Evolutionary conservation across 2,797 vertebrate genomes (phyloP), one percentile per base, ranked within the genome.

Genomic region (Gallinago stenura): DNA sequence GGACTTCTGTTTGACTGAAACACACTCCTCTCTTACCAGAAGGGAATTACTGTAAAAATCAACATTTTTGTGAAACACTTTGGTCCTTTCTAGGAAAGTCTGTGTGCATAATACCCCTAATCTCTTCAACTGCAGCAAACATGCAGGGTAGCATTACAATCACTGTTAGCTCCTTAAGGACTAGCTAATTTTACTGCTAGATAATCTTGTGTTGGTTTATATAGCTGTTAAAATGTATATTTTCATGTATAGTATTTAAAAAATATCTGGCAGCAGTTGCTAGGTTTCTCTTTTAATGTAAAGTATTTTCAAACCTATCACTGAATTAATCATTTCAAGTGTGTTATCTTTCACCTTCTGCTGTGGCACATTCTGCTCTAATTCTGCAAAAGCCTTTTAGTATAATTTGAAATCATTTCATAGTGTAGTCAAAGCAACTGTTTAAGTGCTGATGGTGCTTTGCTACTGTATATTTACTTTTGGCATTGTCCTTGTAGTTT

Each of bases 381-480:
- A 93, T 96, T 90, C 83, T 91, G 58, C 70, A 89, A 94, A 95
- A 93, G 71, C 83, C 71, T 93, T 89, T 90, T 48, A 61, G 16
- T 82, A 46, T 96, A 89, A 96, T 93, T 92, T 93, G 33, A 87
- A 84, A 81, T 54, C 0, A 43, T 70, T 77, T 87, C 58, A 43
- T 7, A 50, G 51, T 26, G 31, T 24, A 91, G 48, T 56, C 65
- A 86, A 77, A 95, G 83, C 77, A 82, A 72, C 39, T 35, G 16
- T 50, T n/a, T 35, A 77, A 90, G 60, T 83, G 73, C 70, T 95
- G 85, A 43, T 95, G 85, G 64, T 60, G 80, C 76, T 88, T 90
- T 91, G 66, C 80, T 86, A 70, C 58, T 65, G 7, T 35, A 7
- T n/a, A 61, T 89, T 93, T 93, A 54, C 53, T 75, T 83, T 53